phyloP scores from a whole-genome alignment of 2,113 vertebrate genomes.

The Rhabdomys dilectus region DNA sequence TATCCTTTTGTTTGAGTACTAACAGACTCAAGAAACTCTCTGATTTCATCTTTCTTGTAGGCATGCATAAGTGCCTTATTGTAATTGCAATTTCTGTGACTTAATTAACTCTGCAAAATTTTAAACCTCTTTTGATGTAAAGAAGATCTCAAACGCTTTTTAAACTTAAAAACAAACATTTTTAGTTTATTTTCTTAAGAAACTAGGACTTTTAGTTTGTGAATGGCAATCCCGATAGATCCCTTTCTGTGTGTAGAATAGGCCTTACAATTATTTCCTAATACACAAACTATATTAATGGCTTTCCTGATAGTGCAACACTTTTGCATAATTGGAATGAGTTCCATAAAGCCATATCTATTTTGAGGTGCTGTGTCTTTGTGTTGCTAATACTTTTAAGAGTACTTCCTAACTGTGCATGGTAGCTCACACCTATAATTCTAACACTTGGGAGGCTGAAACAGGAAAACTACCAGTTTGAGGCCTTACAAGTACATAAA shows the following conservation, averaged over 20 bases:
- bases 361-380: neutral
- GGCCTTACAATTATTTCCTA: neutral
- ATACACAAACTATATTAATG: neutral
- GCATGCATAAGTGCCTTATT: neutral
- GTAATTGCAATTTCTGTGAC: neutral
- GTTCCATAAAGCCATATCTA: neutral
- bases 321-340: neutral
- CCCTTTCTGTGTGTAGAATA: neutral
- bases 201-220: neutral
- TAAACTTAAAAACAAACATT: neutral
- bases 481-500: neutral
- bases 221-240: neutral
- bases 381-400: neutral
- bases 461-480: neutral
- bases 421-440: neutral
- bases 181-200: neutral
- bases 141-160: neutral
- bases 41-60: neutral
- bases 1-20: neutral
- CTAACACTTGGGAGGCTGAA: neutral
- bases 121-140: neutral
- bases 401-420: neutral
- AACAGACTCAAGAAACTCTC: neutral
- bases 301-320: neutral
- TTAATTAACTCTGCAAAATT: neutral